phyloP scores from a whole-genome alignment of 2,113 vertebrate genomes.

The Saguinus imperator region DNA sequence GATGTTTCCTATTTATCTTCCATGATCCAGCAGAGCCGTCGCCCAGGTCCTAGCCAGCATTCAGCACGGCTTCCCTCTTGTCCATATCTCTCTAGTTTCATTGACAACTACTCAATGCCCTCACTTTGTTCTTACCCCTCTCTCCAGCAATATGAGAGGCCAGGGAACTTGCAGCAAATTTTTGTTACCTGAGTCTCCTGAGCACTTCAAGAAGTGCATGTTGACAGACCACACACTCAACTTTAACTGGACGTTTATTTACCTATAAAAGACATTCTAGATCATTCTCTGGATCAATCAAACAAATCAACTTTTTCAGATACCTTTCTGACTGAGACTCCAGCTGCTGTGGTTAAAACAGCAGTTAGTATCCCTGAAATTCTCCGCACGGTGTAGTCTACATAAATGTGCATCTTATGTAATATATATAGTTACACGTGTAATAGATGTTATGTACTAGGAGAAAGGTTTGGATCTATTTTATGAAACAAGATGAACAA shows the following conservation, averaged over 20 bases:
- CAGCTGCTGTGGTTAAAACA: not conserved
- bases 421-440: not conserved
- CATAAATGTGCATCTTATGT: not conserved
- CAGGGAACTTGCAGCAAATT: not conserved
- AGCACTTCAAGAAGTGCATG: not conserved
- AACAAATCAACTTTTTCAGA: not conserved
- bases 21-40: not conserved
- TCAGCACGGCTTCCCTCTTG: not conserved
- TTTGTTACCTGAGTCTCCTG: not conserved
- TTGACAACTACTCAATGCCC: not conserved
- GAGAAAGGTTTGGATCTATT: not conserved
- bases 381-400: not conserved
- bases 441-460: not conserved
- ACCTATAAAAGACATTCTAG: not conserved
- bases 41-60: not conserved
- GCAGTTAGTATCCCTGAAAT: not conserved
- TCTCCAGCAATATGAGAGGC: not conserved
- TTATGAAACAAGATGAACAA: not conserved
- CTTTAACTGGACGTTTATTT: not conserved
- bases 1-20: not conserved
- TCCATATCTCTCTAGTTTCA: not conserved
- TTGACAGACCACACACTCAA: not conserved
- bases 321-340: not conserved
- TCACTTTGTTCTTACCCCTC: not conserved
- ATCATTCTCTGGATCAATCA: not conserved